phyloP scores from a whole-genome alignment of 1,140 invertebrate species.

The Conus ventricosus region DNA sequence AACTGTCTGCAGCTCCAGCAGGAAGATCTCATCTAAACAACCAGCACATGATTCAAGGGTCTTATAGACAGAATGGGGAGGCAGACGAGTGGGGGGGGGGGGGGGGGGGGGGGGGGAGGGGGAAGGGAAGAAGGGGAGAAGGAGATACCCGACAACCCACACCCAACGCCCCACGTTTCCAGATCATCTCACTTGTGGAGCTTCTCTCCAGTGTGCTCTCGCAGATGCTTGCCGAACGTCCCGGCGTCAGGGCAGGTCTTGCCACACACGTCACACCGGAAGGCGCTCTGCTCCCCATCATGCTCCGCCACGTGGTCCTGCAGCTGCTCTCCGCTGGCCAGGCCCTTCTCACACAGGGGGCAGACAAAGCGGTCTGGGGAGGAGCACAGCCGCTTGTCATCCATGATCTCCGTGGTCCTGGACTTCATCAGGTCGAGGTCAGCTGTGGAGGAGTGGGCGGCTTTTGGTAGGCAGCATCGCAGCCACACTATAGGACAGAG shows the following conservation, averaged over 20 bases:
- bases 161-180: too few relatives aligned
- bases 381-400: not conserved
- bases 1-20: too few relatives aligned
- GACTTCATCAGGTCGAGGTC: not conserved
- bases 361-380: slow-evolving; percentile 9
- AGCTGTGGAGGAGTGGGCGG: not conserved
- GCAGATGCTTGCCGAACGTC: slow-evolving; percentile 18
- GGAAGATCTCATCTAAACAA: too few relatives aligned
- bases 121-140: too few relatives aligned
- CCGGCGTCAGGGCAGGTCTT: not conserved
- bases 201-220: slow-evolving; percentile 19
- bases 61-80: too few relatives aligned
- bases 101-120: too few relatives aligned
- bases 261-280: slow-evolving; percentile 2
- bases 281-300: slow-evolving; percentile 19
- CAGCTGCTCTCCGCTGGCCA: slow-evolving; percentile 26
- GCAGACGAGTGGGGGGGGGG: too few relatives aligned
- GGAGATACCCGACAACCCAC: too few relatives aligned
- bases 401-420: not conserved
- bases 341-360: slow-evolving; percentile 18
- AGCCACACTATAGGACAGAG: not conserved
- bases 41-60: too few relatives aligned
- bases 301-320: slow-evolving; percentile 7
- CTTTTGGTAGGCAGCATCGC: not conserved
- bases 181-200: slow-evolving; percentile 15